Evolutionary conservation across 2,113 vertebrate species (phyloP), one percentile per base, ranked within the genome.

Genomic region (Lophotis ruficrista): DNA sequence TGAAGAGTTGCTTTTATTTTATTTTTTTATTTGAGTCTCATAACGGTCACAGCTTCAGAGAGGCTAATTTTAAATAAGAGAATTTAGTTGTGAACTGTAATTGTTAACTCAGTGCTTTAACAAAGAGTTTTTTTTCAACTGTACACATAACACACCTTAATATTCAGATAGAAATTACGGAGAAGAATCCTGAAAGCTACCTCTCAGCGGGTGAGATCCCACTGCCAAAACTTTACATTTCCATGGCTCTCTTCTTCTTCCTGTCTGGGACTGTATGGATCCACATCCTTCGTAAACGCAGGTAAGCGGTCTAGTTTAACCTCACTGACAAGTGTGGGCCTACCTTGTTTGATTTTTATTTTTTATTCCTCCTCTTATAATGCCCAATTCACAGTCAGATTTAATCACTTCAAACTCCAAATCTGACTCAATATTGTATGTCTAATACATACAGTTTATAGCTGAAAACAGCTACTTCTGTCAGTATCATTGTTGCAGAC

Each of bases 151-250:
- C n/a, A n/a, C 12, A 45, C 45, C 11, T 93, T 88, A 78, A 56
- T 80, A 87, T 98, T 85, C 97, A 99, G 99, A 99, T 99, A 76
- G 94, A 96, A 30, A 98, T 99, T 60, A 97, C 82, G 18, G 98
- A 99, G 88, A 98, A 98, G 97, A 99, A 99, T 77, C 99, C 98
- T 12, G 97, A 98, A 81, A 99, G 98, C 95, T 99, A 97, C 97
- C 98, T 99, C 77, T 99, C 98, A 4, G 99, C 98, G 1, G 98
- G 98, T 38, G 98, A 99, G 91, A 99, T 99, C 83, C 99, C 99
- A 18, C 97, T 99, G 38, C 99, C 99, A 28, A 99, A 98, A 33
- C 97, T 99, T 12, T 99, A 99, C 95, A 97, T 99, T 85, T 98
- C 98, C 51, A 98, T 99, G 98, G 98, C 98, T 3, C 3, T 98